Percentiles rank a stretch among this genome's conserved stretches.
phyloP scores from a whole-genome alignment of 2,113 vertebrate genomes.

The Empidonax traillii region DNA sequence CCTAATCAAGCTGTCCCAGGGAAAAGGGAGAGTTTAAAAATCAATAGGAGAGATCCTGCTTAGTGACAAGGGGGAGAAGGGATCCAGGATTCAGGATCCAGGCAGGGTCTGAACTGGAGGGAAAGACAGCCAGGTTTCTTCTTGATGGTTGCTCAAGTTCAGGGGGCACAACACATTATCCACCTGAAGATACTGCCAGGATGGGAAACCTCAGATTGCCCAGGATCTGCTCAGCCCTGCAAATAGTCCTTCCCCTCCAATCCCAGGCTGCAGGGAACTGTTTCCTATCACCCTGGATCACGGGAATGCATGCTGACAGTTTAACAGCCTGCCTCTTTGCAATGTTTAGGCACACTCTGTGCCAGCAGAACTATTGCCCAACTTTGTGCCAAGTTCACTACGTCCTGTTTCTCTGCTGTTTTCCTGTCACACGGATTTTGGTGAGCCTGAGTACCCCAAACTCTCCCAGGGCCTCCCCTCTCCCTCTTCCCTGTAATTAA shows the following conservation, averaged over 20 bases:
- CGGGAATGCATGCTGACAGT: background rate
- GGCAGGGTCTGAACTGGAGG: background rate
- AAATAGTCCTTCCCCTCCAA: background rate
- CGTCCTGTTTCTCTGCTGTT: background rate
- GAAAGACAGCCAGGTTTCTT: background rate
- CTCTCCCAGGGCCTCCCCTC: constrained; percentile 29
- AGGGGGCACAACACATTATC: background rate
- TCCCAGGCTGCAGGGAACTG: background rate
- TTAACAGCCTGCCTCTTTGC: constrained; percentile 24
- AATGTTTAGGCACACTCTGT: background rate
- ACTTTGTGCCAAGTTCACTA: background rate
- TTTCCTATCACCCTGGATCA: background rate
- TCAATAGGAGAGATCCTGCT: background rate
- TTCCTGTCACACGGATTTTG: constrained; percentile 6
- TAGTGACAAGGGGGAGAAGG: background rate
- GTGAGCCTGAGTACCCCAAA: background rate
- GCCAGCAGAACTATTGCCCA: constrained; percentile 12
- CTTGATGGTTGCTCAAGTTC: background rate
- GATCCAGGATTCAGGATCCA: background rate
- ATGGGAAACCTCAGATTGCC: background rate
- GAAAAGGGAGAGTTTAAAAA: background rate
- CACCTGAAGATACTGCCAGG: background rate
- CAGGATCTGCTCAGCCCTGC: background rate
- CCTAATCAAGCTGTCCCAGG: background rate
- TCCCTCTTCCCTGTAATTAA: constrained; percentile 33